Evolutionary conservation across 2,888 invertebrate genomes (phyloP).

Genomic region (Smittia aterrima): DNA sequence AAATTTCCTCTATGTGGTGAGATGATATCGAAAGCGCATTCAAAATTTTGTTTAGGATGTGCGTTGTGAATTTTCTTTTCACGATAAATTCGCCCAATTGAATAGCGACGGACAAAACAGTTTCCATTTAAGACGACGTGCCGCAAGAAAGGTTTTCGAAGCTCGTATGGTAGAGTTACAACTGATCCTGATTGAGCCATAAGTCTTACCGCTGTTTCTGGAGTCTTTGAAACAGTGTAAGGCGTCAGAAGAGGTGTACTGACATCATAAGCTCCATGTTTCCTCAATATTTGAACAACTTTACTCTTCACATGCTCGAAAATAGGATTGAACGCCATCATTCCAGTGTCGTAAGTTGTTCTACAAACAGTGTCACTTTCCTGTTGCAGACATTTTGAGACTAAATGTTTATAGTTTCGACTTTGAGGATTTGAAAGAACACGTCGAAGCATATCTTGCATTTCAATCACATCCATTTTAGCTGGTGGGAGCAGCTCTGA

Average conservation of each 20-base stretch:
- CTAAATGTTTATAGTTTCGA: slow-evolving; percentile 71
- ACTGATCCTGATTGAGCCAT: slow-evolving; percentile 87
- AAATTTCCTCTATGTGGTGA: slow-evolving; percentile 69
- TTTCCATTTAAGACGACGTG: slow-evolving; percentile 79
- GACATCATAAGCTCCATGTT: slow-evolving; percentile 77
- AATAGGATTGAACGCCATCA: slow-evolving; percentile 52
- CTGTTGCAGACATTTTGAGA: slow-evolving; percentile 54
- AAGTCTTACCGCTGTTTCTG: slow-evolving; percentile 63
- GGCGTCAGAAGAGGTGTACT: slow-evolving; percentile 80
- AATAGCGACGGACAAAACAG: slow-evolving; percentile 76
- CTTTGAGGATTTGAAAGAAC: slow-evolving; percentile 78
- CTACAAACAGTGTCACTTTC: slow-evolving; percentile 57
- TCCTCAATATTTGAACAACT: slow-evolving; percentile 63
- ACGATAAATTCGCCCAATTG: slow-evolving; percentile 82
- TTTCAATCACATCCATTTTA: slow-evolving; percentile 78
- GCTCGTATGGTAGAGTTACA: slow-evolving; percentile 80
- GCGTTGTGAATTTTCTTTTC: slow-evolving; percentile 75
- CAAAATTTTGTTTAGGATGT: slow-evolving; percentile 84
- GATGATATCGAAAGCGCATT: slow-evolving; percentile 92
- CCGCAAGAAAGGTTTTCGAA: slow-evolving; percentile 76
- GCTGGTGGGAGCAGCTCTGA: slow-evolving; percentile 83
- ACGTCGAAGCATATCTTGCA: slow-evolving; percentile 78
- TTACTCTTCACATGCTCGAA: slow-evolving; percentile 53
- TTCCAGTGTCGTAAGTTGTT: slow-evolving; percentile 75
- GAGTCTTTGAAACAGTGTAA: slow-evolving; percentile 60